Evolutionary conservation across 2,797 vertebrate genomes (phyloP), one percentile per base, ranked within the genome.

Genomic region (Catostomus latipinnis): DNA sequence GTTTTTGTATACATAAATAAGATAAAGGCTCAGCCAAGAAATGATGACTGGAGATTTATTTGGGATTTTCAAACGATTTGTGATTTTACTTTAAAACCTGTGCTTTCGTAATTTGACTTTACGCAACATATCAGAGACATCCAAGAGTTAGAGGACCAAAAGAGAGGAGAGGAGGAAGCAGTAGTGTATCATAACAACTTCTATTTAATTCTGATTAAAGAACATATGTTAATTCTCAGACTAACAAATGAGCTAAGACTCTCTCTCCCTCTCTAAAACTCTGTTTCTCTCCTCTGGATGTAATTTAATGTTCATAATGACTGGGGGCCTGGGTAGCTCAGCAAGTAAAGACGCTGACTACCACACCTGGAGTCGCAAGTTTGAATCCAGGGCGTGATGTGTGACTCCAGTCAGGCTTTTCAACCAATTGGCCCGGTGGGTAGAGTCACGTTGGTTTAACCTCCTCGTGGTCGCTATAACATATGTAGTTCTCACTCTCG

Each of bases 41-140:
- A 50, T 22, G 52, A 65, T 52, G 68, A 34, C 70, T 75, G 34
- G 78, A 74, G 81, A 70, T 65, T 71, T 54, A 67, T 81, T 70
- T 58, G 78, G 57, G 74, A 73, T 61, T 80, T 74, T 76, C 71
- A 71, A 50, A 16, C 52, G 46, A 58, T 48, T 56, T 46, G 48
- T 70, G 58, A 10, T 77, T 45, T 81, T 49, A 57, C 52, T 72
- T 49, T 70, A 34, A 78, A 45, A 58, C 78, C 12, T 70, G 11
- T 61, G 48, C 58, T 54, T 57, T 62, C 8, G 6, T 63, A 49
- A 14, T 71, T 56, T 78, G 76, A 70, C 49, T 70, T 63, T 7
- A 46, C 16, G 1, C 58, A 78, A 71, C 18, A 78, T 1, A 50
- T 78, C 67, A 71, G 34, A 54, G n/a, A 53, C 14, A 48, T 58